Evolutionary conservation across 2,797 vertebrate species (phyloP).

Genomic region (Gastrophryne carolinensis): DNA sequence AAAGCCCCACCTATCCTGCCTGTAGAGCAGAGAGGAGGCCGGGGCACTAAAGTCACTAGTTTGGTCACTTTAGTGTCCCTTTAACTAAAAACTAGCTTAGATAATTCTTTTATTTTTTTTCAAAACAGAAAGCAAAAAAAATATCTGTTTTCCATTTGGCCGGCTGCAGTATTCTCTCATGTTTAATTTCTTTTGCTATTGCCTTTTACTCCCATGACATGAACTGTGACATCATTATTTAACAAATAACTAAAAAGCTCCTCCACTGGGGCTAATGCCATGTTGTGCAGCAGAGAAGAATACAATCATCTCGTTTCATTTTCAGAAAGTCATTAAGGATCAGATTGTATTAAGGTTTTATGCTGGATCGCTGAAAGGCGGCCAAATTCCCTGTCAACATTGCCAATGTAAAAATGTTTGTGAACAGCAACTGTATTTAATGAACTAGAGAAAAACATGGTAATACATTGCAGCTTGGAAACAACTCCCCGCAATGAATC

Average conservation of each 20-base stretch:
- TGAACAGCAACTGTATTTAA: slow-evolving; percentile 3
- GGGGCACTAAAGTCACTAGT: too few species aligned
- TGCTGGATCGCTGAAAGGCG: slow-evolving; percentile 11
- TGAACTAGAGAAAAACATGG: background rate
- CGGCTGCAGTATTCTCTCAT: background rate
- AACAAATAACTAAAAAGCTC: slow-evolving; percentile 3
- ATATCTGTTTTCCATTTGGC: too few species aligned
- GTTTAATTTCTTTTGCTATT: background rate
- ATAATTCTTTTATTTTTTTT: too few species aligned
- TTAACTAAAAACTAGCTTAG: too few species aligned
- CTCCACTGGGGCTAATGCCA: slow-evolving; percentile 3
- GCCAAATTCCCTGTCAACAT: slow-evolving; percentile 10
- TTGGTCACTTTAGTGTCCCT: too few species aligned
- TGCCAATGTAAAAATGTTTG: slow-evolving; percentile 21
- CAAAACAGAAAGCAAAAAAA: background rate
- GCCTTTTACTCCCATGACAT: background rate
- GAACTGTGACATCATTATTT: slow-evolving; percentile 36
- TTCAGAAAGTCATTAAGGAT: slow-evolving; percentile 34
- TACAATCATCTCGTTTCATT: slow-evolving; percentile 28
- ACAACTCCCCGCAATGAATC: too few species aligned
- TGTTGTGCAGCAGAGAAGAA: slow-evolving; percentile 5
- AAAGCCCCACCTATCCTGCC: too few species aligned
- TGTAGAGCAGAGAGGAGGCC: too few species aligned
- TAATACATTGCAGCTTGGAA: background rate
- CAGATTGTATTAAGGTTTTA: slow-evolving; percentile 26